These are phyloP conservation scores for Thunnus maccoyii DNA, from an alignment of 2,113 vertebrate species.

Conservation along the genomic window DNA sequence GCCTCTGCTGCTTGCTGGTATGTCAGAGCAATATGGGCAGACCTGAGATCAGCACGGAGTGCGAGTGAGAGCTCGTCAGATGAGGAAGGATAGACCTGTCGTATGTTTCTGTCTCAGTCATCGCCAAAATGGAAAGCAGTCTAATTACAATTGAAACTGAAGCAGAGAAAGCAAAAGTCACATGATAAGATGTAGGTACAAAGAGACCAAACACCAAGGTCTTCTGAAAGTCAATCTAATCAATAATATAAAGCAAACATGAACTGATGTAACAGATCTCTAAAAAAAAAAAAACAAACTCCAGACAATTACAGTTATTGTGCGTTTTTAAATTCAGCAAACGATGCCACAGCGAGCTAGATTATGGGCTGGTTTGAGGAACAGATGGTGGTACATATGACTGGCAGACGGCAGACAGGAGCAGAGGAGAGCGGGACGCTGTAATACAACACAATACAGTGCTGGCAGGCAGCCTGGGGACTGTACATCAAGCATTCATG, in stretches of 20 bases:
- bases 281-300: conserved; percentile 4
- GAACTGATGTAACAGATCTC: neutral
- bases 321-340: conserved; percentile 39
- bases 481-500: conserved; percentile 13
- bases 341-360: conserved; percentile 13
- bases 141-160: conserved; percentile 13
- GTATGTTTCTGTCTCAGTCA: conserved; percentile 3
- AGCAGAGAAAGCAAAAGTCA: conserved; percentile 17
- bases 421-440: conserved; percentile 29
- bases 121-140: conserved; percentile 25
- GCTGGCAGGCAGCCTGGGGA: conserved; percentile 8
- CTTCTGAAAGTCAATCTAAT: neutral
- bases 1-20: conserved; percentile 31
- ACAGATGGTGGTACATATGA: conserved; percentile 72
- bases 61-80: conserved; percentile 9
- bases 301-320: conserved; percentile 17
- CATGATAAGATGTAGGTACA: neutral
- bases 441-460: conserved; percentile 24
- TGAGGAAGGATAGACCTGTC: neutral
- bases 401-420: conserved; percentile 62
- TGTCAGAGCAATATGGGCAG: conserved; percentile 36
- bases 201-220: neutral
- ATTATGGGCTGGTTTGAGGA: conserved; percentile 51
- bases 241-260: neutral
- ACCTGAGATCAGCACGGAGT: conserved; percentile 49